These are phyloP conservation scores for Coturnix japonica DNA, from an alignment of 2,113 vertebrate genomes.

Conservation along the genomic window DNA sequence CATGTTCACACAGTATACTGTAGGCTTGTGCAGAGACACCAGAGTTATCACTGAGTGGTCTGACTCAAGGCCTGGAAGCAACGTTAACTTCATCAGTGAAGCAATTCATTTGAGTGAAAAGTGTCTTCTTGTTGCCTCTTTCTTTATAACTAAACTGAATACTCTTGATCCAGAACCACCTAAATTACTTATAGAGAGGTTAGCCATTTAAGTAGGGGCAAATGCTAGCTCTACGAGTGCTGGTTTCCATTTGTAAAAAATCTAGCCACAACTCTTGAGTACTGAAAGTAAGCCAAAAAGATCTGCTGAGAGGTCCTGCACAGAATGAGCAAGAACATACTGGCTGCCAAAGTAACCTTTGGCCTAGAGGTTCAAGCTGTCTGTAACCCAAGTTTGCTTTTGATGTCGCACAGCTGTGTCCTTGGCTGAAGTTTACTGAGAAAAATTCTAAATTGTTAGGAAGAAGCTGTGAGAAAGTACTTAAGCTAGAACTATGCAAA, in stretches of 20 bases:
- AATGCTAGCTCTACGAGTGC: not conserved
- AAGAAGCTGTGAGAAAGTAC: slow-evolving; percentile 47
- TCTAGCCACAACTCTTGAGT: not conserved
- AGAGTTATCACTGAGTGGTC: not conserved
- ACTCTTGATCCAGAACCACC: not conserved
- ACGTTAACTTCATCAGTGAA: not conserved
- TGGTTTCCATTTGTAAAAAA: not conserved
- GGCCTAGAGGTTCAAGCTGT: not conserved
- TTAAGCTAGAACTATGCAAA: not conserved
- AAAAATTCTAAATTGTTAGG: slow-evolving; percentile 22
- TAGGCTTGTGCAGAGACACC: not conserved
- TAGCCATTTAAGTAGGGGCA: not conserved
- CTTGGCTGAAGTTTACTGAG: slow-evolving; percentile 33
- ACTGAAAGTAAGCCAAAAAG: not conserved
- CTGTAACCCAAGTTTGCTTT: not conserved
- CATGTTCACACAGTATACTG: not conserved
- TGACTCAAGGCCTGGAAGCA: not conserved
- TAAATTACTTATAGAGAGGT: not conserved
- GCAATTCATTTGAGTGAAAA: not conserved
- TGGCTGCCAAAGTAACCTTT: slow-evolving; percentile 27
- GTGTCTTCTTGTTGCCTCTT: not conserved
- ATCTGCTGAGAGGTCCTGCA: not conserved
- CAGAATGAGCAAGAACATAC: not conserved
- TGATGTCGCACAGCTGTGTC: slow-evolving; percentile 40
- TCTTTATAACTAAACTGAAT: not conserved